Evolutionary conservation across 2,888 invertebrate genomes (phyloP).

Genomic region (Dryomyza anilis): DNA sequence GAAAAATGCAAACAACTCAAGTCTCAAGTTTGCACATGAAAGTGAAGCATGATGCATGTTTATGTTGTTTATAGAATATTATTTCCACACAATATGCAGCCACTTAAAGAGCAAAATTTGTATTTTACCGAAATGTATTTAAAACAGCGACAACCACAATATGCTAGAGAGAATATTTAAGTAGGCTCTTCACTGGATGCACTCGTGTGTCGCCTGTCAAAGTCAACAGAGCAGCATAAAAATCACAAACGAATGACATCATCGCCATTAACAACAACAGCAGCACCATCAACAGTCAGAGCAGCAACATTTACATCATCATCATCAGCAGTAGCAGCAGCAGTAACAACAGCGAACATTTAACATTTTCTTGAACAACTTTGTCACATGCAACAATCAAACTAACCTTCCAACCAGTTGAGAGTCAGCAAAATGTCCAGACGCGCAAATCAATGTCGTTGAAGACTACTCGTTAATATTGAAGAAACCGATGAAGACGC

Average conservation of each 20-base stretch:
- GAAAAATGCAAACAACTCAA: neutral
- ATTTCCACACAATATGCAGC: slow-evolving; percentile 20
- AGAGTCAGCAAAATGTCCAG: neutral
- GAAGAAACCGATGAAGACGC: neutral
- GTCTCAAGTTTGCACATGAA: neutral
- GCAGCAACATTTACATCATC: neutral
- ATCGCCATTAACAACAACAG: slow-evolving; percentile 3
- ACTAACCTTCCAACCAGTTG: neutral
- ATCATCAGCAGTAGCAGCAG: neutral
- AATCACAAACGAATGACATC: slow-evolving; percentile 18
- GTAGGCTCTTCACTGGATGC: slow-evolving; percentile 13
- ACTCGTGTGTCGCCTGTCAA: slow-evolving; percentile 27
- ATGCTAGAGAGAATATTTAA: slow-evolving; percentile 19
- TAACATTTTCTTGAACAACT: slow-evolving; percentile 11
- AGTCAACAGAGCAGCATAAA: slow-evolving; percentile 24
- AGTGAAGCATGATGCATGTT: slow-evolving; percentile 5
- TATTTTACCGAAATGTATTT: slow-evolving; percentile 11
- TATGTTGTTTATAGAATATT: neutral
- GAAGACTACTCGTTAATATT: neutral
- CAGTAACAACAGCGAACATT: neutral
- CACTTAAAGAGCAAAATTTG: slow-evolving; percentile 10
- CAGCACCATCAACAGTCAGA: neutral
- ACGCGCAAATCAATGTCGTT: slow-evolving; percentile 1
- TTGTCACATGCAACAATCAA: neutral
- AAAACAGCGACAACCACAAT: slow-evolving; percentile 4